Percentiles rank a stretch among this genome's conserved stretches.
phyloP scores from a whole-genome alignment of 2,888 invertebrate genomes.

The Abrostola triplasia region DNA sequence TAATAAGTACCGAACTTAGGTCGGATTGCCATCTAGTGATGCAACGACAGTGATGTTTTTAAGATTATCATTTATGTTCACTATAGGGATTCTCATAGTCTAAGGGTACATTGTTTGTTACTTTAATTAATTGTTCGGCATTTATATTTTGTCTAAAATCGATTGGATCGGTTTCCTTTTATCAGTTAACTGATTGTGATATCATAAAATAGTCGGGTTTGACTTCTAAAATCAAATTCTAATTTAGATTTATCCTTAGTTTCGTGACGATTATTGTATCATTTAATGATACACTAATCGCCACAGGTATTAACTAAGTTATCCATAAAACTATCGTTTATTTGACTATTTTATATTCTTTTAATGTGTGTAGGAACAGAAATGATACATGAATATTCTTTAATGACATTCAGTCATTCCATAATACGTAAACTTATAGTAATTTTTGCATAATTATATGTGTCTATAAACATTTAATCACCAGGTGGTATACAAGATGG shows the following conservation, averaged over 20 bases:
- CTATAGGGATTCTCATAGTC: slow-evolving; percentile 19
- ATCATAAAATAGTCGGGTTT: slow-evolving; percentile 29
- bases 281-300: slow-evolving; percentile 31
- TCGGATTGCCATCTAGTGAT: slow-evolving; percentile 42
- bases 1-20: slow-evolving; percentile 22
- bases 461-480: slow-evolving; percentile 23
- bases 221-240: slow-evolving; percentile 47
- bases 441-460: slow-evolving; percentile 19
- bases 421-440: slow-evolving; percentile 23
- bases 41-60: slow-evolving; percentile 44
- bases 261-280: slow-evolving; percentile 28
- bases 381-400: slow-evolving; percentile 27
- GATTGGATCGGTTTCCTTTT: slow-evolving; percentile 47
- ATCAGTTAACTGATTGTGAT: slow-evolving; percentile 43
- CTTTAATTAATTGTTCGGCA: slow-evolving; percentile 33
- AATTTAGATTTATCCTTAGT: slow-evolving; percentile 29
- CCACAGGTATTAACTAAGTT: slow-evolving; percentile 4
- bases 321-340: slow-evolving; percentile 15
- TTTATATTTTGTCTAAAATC: slow-evolving; percentile 47
- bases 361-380: slow-evolving; percentile 1
- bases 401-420: slow-evolving; percentile 45
- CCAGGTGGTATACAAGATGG: slow-evolving; percentile 24
- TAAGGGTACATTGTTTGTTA: slow-evolving; percentile 15
- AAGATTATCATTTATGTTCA: slow-evolving; percentile 27
- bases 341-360: slow-evolving; percentile 12